Conservation (phyloP, 1,140 invertebrate genomes). For the Neoseiulus cucumeris region DNA sequence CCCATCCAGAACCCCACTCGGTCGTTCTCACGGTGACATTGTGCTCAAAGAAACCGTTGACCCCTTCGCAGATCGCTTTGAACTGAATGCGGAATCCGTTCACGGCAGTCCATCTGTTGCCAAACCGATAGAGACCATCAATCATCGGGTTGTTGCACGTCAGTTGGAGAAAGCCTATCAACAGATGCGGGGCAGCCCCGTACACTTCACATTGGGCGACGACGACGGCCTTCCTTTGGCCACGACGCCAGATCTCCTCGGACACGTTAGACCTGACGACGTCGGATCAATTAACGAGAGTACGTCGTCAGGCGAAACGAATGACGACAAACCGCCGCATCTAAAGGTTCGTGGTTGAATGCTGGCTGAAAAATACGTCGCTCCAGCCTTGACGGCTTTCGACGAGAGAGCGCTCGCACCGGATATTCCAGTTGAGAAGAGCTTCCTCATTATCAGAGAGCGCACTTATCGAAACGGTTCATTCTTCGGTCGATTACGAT, state of each 20-base stretch:
- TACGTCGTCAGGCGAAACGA: background rate
- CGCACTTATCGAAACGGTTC: too few species aligned
- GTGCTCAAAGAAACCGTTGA: background rate
- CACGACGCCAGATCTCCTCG: background rate
- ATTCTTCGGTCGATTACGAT: too few species aligned
- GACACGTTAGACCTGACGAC: background rate
- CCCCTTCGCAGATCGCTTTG: background rate
- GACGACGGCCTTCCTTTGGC: background rate
- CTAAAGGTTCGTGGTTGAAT: background rate
- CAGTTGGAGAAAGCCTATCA: background rate
- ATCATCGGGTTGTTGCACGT: background rate
- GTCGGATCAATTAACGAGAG: slow-evolving; percentile 5
- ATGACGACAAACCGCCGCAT: slow-evolving; percentile 9
- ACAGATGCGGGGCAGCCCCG: background rate
- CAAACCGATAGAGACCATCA: slow-evolving; percentile 8
- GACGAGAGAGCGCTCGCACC: too few species aligned
- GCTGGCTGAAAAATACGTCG: too few species aligned
- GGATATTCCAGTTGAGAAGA: too few species aligned
- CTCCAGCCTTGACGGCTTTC: too few species aligned
- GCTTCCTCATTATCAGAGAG: too few species aligned
- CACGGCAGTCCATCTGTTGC: background rate
- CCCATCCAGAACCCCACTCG: too few species aligned
- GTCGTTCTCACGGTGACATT: too few species aligned
- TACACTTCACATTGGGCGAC: background rate
- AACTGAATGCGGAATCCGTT: background rate